phyloP scores from a whole-genome alignment of 2,113 vertebrate genomes.

The Macaca mulatta region DNA sequence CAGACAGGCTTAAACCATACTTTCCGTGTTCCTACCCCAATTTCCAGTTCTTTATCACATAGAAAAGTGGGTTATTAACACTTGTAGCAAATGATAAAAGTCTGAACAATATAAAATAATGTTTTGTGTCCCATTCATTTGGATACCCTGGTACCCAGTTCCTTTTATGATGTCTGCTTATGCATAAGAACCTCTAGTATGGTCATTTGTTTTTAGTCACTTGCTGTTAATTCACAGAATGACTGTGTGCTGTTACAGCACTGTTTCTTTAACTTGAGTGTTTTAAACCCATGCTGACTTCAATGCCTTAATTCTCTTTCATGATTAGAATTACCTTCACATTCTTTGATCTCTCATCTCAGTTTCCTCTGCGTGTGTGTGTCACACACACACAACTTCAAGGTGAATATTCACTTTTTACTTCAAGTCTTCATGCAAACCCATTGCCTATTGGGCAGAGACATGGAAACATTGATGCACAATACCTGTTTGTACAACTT shows the following conservation, averaged over 20 bases:
- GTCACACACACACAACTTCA: not conserved
- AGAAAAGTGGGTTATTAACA: not conserved
- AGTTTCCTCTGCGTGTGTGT: not conserved
- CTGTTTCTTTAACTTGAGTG: not conserved
- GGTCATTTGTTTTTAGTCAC: not conserved
- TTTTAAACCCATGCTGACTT: not conserved
- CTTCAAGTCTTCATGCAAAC: constrained; percentile 1
- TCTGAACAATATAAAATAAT: not conserved
- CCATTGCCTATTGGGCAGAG: not conserved
- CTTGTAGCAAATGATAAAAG: not conserved
- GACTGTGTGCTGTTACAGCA: not conserved
- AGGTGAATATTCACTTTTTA: not conserved
- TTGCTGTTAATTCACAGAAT: not conserved
- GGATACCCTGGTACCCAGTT: rapidly evolving
- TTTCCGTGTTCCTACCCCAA: not conserved
- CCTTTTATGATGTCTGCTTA: not conserved
- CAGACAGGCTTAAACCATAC: not conserved
- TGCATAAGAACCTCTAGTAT: not conserved
- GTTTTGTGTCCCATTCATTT: not conserved
- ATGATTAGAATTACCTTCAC: not conserved
- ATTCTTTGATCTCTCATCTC: not conserved
- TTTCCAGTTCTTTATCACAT: not conserved
- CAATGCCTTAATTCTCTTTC: not conserved
- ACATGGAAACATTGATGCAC: not conserved
- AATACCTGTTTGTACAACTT: not conserved